Conservation (phyloP, 1,140 invertebrate genomes). For the Pogonus chalceus region DNA sequence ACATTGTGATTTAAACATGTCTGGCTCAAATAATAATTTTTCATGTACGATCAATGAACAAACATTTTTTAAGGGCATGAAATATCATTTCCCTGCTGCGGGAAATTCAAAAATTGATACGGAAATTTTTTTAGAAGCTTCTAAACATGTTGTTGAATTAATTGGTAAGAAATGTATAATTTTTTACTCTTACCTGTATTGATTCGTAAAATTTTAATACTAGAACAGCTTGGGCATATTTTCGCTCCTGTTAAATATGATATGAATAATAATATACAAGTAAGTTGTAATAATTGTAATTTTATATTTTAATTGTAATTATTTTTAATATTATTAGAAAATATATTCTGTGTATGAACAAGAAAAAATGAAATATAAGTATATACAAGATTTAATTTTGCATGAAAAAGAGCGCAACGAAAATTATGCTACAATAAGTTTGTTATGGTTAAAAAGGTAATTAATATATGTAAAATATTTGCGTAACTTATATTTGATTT, state of each 20-base stretch:
- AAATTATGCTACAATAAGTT: background rate
- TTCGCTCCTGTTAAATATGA: background rate
- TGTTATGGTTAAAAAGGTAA: background rate
- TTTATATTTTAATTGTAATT: slow-evolving; percentile 13
- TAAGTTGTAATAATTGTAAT: slow-evolving; percentile 9
- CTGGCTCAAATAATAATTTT: too few species aligned
- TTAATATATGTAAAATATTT: background rate
- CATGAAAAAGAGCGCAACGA: background rate
- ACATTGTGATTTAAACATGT: too few species aligned
- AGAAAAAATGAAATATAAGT: background rate
- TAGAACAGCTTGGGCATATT: background rate
- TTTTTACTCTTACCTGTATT: slow-evolving; percentile 5
- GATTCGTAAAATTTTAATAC: background rate
- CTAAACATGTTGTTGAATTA: slow-evolving; percentile 43
- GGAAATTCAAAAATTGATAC: slow-evolving; percentile 47
- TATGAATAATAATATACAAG: background rate
- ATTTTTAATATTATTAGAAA: slow-evolving; percentile 5
- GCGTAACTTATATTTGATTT: background rate
- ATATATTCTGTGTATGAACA: slow-evolving; percentile 1
- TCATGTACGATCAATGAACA: too few species aligned
- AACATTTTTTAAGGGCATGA: slow-evolving; percentile 25
- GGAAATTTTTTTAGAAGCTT: slow-evolving; percentile 45
- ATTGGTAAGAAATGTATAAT: slow-evolving; percentile 39
- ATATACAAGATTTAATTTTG: background rate
- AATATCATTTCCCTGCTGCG: slow-evolving; percentile 37